Evolutionary conservation across 2,113 vertebrate genomes (phyloP), one percentile per base, ranked within the genome.

Genomic region (Ptilorrhoa leucosticta): DNA sequence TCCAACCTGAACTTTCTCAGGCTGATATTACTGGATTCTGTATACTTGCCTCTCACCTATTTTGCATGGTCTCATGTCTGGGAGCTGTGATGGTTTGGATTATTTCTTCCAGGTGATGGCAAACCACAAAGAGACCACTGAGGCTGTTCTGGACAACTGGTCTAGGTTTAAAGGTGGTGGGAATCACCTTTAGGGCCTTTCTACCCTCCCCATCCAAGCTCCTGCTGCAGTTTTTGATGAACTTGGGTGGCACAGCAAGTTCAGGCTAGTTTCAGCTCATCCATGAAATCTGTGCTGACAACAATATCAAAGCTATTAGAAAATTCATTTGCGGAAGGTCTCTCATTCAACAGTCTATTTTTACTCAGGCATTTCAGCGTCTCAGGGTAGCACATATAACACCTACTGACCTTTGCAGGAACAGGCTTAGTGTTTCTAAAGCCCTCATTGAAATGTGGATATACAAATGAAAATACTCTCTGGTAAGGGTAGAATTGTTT

Each of bases 41-140:
- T 87, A 22, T 40, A 37, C 48, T 87, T 47, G 48, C 44, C 33
- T 92, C 57, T 97, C 78, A 73, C 40, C 69, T 93, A 39, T 80
- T 68, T 89, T 88, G 60, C 75, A 56, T 47, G 42, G 76, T 76
- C 35, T 92, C 17, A 31, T 28, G 35, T 90, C 91, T 96, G 94
- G 75, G 63, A 93, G 37, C 37, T 65, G 21, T 28, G 76, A 75
- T 87, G 60, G 60, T 78, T 96, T 60, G 47, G 40, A 69, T 80
- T 78, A 96, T 96, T 96, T 95, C 68, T 97, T 97, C 95, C 93
- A 96, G 93, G 94, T 91, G 94, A 95, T 60, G 61, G 31, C 37
- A 45, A 94, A 71, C 58, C 87, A 71, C 65, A 92, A 90, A 95
- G 94, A 92, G 42, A 72, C 54, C 65, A 90, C 68, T 79, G 69